These are phyloP conservation scores for Hydrocynus forskahlii DNA, from an alignment of 2,797 vertebrate species.

Conservation along the genomic window DNA sequence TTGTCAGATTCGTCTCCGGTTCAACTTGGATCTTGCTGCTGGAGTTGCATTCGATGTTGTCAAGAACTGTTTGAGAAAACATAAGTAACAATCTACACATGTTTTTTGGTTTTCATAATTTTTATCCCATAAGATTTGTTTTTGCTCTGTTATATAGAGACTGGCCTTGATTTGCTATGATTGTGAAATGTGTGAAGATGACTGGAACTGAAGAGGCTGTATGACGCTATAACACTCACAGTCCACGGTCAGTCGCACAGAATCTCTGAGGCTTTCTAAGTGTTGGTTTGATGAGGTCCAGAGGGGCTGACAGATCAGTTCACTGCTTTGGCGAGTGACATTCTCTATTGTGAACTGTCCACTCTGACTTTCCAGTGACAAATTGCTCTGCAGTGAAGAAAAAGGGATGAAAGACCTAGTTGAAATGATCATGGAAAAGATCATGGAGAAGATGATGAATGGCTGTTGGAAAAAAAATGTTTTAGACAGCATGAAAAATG, in stretches of 20 bases:
- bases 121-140: background rate
- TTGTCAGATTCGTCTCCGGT: constrained; percentile 61
- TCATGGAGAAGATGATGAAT: background rate
- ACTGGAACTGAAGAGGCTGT: background rate
- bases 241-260: constrained; percentile 48
- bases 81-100: background rate
- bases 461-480: background rate
- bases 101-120: background rate
- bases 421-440: no score
- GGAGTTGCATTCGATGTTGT: constrained; percentile 60
- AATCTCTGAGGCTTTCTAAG: constrained; percentile 19
- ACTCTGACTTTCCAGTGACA: background rate
- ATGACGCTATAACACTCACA: constrained; percentile 37
- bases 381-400: constrained; percentile 30
- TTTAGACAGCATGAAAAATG: no score
- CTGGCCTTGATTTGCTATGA: background rate
- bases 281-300: constrained; percentile 17
- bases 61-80: constrained; percentile 58
- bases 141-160: background rate
- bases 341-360: constrained; percentile 50
- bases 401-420: background rate
- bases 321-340: constrained; percentile 42
- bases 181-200: background rate
- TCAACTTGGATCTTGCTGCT: constrained; percentile 47
- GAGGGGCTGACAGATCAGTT: constrained; percentile 47